These are phyloP conservation scores for Hirtodrosophila confusa DNA, from an alignment of 2,888 invertebrate species.

Conservation along the genomic window DNA sequence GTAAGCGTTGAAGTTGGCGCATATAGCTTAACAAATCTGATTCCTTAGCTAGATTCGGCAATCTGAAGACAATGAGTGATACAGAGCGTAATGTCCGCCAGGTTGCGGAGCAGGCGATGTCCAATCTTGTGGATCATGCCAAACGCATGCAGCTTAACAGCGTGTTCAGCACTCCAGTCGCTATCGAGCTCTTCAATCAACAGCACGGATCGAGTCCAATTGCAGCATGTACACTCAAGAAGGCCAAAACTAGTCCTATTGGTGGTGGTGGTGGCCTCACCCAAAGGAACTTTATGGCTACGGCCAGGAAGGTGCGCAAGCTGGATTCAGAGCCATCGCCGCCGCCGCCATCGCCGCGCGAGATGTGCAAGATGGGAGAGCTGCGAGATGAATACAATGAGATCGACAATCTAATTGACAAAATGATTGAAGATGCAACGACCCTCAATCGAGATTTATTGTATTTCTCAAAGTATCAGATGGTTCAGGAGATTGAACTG, in stretches of 20 bases:
- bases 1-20: neutral
- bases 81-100: neutral
- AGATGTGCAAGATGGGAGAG: slow-evolving; percentile 28
- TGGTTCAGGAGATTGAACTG: slow-evolving; percentile 54
- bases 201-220: neutral
- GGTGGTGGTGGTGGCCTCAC: neutral
- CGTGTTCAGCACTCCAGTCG: slow-evolving; percentile 7
- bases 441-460: slow-evolving; percentile 38
- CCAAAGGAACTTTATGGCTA: neutral
- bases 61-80: slow-evolving; percentile 26
- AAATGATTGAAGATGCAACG: slow-evolving; percentile 42
- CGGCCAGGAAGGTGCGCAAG: slow-evolving; percentile 27
- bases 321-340: slow-evolving; percentile 35
- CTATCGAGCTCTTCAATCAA: neutral
- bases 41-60: neutral
- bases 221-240: neutral
- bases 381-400: slow-evolving; percentile 27
- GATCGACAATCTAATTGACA: slow-evolving; percentile 45
- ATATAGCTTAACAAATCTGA: too few species aligned
- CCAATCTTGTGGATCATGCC: slow-evolving; percentile 42
- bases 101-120: slow-evolving; percentile 35
- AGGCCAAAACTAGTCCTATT: neutral
- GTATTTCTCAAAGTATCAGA: slow-evolving; percentile 31
- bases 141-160: slow-evolving; percentile 42
- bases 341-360: slow-evolving; percentile 64